Evolutionary conservation across 2,797 vertebrate genomes (phyloP).

Genomic region (Ctenopoma kingsleyae): DNA sequence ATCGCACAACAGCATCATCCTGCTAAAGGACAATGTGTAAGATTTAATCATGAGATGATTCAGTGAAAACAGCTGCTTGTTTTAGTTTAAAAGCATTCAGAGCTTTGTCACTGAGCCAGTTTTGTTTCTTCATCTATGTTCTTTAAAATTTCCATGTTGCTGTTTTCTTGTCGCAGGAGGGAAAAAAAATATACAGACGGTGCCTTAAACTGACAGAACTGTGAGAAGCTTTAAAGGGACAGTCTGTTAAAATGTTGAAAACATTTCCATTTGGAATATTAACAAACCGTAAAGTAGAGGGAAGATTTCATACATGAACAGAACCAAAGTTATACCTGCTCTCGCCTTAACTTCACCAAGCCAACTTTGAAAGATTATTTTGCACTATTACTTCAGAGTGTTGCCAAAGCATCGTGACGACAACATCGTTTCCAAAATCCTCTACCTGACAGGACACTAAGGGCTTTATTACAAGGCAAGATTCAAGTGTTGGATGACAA

Average conservation of each 20-base stretch:
- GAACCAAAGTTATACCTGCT: constrained; percentile 45
- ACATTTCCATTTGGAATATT: constrained; percentile 15
- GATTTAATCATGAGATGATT: constrained; percentile 1
- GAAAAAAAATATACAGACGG: constrained; percentile 10
- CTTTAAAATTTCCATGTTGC: constrained; percentile 21
- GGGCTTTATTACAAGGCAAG: background rate
- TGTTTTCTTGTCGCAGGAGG: constrained; percentile 38
- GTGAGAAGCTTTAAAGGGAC: constrained; percentile 52
- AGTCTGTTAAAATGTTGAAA: constrained; percentile 33
- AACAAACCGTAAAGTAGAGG: background rate
- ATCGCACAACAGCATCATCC: constrained; percentile 45
- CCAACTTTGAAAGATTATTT: constrained; percentile 16
- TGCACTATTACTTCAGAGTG: constrained; percentile 54
- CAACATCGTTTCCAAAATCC: background rate
- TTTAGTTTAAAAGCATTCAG: constrained; percentile 50
- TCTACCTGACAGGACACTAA: background rate
- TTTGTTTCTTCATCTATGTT: constrained; percentile 19
- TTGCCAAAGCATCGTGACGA: constrained; percentile 53
- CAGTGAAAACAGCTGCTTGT: constrained; percentile 50
- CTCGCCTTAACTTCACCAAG: constrained; percentile 25
- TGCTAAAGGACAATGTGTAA: background rate
- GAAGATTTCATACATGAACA: background rate
- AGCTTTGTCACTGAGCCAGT: constrained; percentile 74
- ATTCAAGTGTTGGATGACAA: background rate
- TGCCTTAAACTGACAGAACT: constrained; percentile 49